Base-by-base conservation (phyloP, 1,140 invertebrate genomes). In the Drosophila nigrodunni region DNA sequence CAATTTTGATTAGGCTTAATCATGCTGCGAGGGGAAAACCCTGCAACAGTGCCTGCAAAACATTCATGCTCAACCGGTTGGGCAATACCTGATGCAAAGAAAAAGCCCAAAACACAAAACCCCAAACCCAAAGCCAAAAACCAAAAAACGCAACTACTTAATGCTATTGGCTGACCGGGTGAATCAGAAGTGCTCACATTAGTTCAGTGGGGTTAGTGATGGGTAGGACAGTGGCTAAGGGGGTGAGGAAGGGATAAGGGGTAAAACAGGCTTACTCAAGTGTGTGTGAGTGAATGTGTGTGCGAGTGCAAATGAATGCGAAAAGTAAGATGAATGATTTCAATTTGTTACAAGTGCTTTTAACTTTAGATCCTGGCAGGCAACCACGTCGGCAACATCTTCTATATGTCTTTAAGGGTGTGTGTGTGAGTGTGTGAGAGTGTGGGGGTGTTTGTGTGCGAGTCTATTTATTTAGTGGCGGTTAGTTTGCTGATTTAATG, bases 401-500 rank as follows among this genome's bases (percentile, higher is more conserved):
- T 37, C 54, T 52, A 41, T 39, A 58, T 49, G 66, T 64, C 59
- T 54, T 10, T 50, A 15, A 39, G 44, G 50, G 54, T 71, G 43
- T 37, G 18, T 60, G 62, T 69, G 50, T 35, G 35, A 25, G 18
- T 46, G 73, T 47, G 68, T 39, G 21, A 1, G 39, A 1, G 39
- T 39, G 44, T 39, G 46, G 47, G 46, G 47, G 55, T 50, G 39
- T 35, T 52, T 41, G 61, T 60, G 39, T 44, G 46, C 10, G 50
- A 46, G 59, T 57, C 44, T 74, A 80, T 87, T 83, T 87, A 87
- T 79, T 87, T 83, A 87, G 85, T 83, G 80, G 83, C 83, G 75
- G 80, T 88, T 88, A 88, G 85, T 83, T 87, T 87, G 83, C 85
- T 87, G 83, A 87, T 87, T 88, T 88, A 88, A 88, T 88, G 85